Evolutionary conservation across 2,113 vertebrate species (phyloP).

Genomic region (Rhabdornis inornatus): DNA sequence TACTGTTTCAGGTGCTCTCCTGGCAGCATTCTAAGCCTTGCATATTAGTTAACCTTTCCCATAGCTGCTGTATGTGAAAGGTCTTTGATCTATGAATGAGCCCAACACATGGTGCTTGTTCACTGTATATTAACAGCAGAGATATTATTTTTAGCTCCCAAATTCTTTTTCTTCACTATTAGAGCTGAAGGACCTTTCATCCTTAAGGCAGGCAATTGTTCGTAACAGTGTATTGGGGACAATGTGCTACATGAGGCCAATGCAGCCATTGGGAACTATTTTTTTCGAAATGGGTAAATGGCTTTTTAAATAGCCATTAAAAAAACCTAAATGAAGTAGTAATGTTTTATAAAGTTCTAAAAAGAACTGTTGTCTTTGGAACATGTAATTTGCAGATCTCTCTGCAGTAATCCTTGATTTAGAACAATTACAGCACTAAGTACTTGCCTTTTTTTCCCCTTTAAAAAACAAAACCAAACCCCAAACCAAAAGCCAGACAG

Average conservation of each 20-base stretch:
- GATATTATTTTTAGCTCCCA: constrained; percentile 33
- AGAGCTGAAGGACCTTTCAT: background rate
- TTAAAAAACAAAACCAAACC: constrained; percentile 10
- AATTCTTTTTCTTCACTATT: background rate
- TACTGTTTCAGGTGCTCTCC: background rate
- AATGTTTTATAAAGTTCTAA: background rate
- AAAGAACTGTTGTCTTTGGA: constrained; percentile 13
- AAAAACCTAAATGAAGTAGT: background rate
- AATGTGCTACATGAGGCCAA: background rate
- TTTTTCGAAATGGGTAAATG: background rate
- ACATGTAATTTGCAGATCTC: background rate
- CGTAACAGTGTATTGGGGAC: background rate
- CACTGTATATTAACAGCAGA: background rate
- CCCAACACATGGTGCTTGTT: constrained; percentile 4
- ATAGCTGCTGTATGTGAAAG: background rate
- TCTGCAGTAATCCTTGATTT: constrained; percentile 17
- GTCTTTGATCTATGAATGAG: constrained; percentile 33
- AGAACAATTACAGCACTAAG: constrained; percentile 13
- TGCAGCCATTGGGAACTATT: background rate
- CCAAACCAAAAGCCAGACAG: background rate
- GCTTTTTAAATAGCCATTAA: background rate
- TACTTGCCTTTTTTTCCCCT: background rate
- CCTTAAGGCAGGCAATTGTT: background rate
- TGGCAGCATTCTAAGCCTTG: background rate
- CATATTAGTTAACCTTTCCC: background rate